A percentile compares a stretch with the other conserved stretches of the same genome.
phyloP scores from a whole-genome alignment of 2,888 invertebrate genomes.

The Phorcus lineatus region DNA sequence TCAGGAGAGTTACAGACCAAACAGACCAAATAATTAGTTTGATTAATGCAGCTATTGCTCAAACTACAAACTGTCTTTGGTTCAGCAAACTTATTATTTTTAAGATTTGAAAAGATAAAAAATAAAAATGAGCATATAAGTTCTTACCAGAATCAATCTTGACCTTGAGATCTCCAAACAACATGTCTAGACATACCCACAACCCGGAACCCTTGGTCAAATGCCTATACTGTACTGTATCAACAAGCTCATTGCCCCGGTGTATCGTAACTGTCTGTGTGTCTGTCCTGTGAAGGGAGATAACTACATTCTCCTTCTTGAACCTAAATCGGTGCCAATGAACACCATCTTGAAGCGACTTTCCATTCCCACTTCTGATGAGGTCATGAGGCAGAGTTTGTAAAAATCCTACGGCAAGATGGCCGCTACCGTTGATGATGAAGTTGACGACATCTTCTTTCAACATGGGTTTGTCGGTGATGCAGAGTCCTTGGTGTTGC shows the following conservation, averaged over 20 bases:
- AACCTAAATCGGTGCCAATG: slow-evolving; percentile 2
- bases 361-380: neutral
- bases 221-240: neutral
- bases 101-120: too few relatives aligned
- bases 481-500: neutral
- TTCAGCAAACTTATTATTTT: too few relatives aligned
- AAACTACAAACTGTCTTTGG: too few relatives aligned
- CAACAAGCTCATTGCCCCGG: neutral
- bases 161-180: neutral
- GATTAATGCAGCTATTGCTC: too few relatives aligned
- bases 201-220: neutral
- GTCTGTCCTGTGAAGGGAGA: neutral
- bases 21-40: too few relatives aligned
- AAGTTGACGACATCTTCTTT: neutral
- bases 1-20: too few relatives aligned
- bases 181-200: neutral
- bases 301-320: neutral
- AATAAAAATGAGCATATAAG: neutral
- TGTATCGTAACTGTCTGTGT: neutral
- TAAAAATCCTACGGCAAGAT: neutral
- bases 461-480: neutral
- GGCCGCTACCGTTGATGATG: neutral
- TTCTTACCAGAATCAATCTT: slow-evolving; percentile 5
- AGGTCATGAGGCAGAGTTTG: neutral
- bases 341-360: neutral